Conservation (phyloP, 2,888 invertebrate species). For the Siphlonurus alternatus region DNA sequence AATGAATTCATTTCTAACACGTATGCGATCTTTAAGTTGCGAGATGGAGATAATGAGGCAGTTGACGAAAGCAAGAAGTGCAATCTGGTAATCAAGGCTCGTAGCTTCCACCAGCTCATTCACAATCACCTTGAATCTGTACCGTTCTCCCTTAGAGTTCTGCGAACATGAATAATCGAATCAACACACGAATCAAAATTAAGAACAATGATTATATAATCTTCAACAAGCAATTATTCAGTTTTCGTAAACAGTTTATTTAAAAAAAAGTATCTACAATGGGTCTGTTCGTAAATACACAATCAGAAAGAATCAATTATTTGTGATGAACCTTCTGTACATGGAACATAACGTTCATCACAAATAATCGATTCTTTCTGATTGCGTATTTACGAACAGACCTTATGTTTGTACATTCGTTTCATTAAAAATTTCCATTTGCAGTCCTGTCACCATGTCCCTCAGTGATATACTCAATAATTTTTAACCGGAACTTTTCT, state of each 20-base stretch:
- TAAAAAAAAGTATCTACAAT: too few relatives aligned
- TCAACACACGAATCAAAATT: constrained; percentile 6
- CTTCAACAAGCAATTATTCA: neutral
- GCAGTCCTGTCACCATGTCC: too few relatives aligned
- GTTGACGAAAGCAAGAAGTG: constrained; percentile 86
- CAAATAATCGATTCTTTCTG: too few relatives aligned
- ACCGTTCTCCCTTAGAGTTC: constrained; percentile 73
- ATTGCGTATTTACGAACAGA: too few relatives aligned
- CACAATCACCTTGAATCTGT: constrained; percentile 76
- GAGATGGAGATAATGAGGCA: constrained; percentile 87
- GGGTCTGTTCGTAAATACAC: too few relatives aligned
- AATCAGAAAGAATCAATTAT: too few relatives aligned
- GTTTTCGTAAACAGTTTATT: neutral
- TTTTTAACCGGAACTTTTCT: too few relatives aligned
- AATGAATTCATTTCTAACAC: constrained; percentile 86
- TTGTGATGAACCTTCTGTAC: too few relatives aligned
- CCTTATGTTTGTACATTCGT: too few relatives aligned
- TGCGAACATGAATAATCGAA: constrained; percentile 28
- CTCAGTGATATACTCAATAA: too few relatives aligned
- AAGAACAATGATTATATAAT: neutral
- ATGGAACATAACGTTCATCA: too few relatives aligned
- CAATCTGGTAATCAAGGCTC: constrained; percentile 76
- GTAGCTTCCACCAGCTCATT: constrained; percentile 70
- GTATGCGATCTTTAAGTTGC: constrained; percentile 66
- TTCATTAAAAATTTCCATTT: too few relatives aligned